Base-by-base conservation (phyloP, 2,888 invertebrate species). In the Cryptocheilus praepositus region DNA sequence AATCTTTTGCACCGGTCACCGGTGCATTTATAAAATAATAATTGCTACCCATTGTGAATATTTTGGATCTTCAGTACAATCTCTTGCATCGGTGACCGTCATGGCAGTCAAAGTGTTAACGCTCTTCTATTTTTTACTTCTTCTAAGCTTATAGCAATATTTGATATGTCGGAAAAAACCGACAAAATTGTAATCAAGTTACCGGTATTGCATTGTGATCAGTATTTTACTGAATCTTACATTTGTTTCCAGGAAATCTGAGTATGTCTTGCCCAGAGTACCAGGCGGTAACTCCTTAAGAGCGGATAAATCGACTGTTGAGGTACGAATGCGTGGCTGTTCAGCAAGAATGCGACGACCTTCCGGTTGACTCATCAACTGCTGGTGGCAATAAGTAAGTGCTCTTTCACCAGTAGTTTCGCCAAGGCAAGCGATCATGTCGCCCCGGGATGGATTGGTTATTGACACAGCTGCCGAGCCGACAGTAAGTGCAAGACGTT, bases 341-440 rank as follows among this genome's bases (percentile, higher is more conserved):
- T 95, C 93, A 60, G 90, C 89, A 64, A 94, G 89, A 83, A 99
- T 95, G 77, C 93, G 90, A 19, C 89, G 88, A 1, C 98, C 98
- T 89, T 97, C 96, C 1, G 91, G 87, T 63, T 94, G 94, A 54
- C 91, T 89, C 73, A 92, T 89, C 97, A 99, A 98, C 86, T 92
- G 92, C 51, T 90, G 87, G 61, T 92, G 90, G 89, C 98, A 95
- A 80, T 92, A 91, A 71, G 90, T 90, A 4, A 98, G 90, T 2
- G 97, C 95, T 54, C 86, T 86, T 46, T 85, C 80, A 53, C 94
- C 98, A 11, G 98, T 96, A 0, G 97, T 95, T 90, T 99, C 98
- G 0, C 97, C 98, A 78, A 98, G 91, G 75, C 96, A 95, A 21
- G 98, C 97, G 77, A 99, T 96, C 96, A 98, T 97, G 86, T 99